Percentiles rank a stretch among this genome's conserved stretches.
Conservation (phyloP, 2,888 invertebrate species). For the Melipona beecheii region DNA sequence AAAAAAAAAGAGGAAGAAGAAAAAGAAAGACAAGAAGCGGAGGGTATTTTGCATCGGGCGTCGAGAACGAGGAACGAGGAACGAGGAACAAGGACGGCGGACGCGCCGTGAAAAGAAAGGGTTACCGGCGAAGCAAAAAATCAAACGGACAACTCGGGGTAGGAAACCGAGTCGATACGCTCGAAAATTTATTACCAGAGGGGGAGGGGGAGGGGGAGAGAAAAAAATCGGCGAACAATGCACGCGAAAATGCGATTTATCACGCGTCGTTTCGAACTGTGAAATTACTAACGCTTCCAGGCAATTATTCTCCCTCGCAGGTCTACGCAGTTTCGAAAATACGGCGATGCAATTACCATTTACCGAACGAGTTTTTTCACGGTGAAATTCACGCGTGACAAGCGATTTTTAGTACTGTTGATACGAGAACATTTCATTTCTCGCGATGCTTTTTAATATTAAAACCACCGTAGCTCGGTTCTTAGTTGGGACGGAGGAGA, state of each 20-base stretch:
- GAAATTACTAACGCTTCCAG: not conserved
- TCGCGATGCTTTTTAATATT: too few relatives aligned
- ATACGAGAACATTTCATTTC: too few relatives aligned
- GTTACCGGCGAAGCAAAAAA: not conserved
- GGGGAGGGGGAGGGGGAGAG: too few relatives aligned
- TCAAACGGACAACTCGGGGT: conserved; percentile 5
- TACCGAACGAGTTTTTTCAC: too few relatives aligned
- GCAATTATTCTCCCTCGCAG: not conserved
- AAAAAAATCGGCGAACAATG: conserved; percentile 8
- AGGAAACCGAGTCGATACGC: conserved; percentile 23
- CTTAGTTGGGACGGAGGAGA: too few relatives aligned
- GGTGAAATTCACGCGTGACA: too few relatives aligned
- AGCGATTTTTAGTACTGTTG: too few relatives aligned
- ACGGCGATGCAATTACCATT: not conserved
- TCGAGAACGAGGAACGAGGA: not conserved
- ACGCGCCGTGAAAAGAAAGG: not conserved
- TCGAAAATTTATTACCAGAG: conserved; percentile 30
- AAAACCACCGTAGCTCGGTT: too few relatives aligned
- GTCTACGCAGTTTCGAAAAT: not conserved
- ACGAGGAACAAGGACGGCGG: not conserved
- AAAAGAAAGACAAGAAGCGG: not conserved
- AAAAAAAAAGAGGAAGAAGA: too few relatives aligned
- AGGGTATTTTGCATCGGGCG: conserved; percentile 25
- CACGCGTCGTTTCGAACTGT: not conserved
- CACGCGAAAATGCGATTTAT: not conserved